phyloP scores from a whole-genome alignment of 2,888 invertebrate genomes.

The Glyphotaelius pellucidus region DNA sequence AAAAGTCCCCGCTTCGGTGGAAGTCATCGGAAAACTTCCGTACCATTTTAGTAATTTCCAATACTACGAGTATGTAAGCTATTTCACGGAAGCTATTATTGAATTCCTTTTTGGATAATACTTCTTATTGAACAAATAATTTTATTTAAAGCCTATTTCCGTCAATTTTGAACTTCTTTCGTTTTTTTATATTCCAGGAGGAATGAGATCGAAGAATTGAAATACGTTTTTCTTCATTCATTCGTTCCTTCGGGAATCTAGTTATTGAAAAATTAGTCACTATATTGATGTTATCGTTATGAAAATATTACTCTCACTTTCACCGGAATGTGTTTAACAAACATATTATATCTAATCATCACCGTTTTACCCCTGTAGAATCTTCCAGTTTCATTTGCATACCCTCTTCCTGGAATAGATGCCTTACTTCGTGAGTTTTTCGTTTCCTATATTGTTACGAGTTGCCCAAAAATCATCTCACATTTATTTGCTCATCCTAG shows the following conservation, averaged over 20 bases:
- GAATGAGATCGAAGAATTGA: not conserved
- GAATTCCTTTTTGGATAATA: not conserved
- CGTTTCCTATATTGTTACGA: too few relatives aligned
- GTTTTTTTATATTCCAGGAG: not conserved
- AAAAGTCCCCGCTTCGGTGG: not conserved
- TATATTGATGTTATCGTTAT: not conserved
- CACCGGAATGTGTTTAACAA: too few relatives aligned
- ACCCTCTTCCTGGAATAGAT: not conserved
- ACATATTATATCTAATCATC: too few relatives aligned
- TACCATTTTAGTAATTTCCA: not conserved
- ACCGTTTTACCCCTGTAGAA: not conserved
- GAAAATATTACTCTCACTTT: not conserved
- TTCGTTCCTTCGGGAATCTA: not conserved
- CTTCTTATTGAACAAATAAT: not conserved
- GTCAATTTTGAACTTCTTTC: not conserved
- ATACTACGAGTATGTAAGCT: not conserved
- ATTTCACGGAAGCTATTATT: not conserved
- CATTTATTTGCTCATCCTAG: too few relatives aligned
- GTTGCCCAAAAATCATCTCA: too few relatives aligned
- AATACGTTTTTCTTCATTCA: not conserved
- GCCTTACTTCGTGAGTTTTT: not conserved
- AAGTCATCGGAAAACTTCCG: not conserved
- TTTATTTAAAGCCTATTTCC: not conserved
- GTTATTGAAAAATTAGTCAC: not conserved
- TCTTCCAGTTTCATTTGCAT: too few relatives aligned